Conservation (phyloP, 2,113 vertebrate genomes). For the Mesitornis unicolor region DNA sequence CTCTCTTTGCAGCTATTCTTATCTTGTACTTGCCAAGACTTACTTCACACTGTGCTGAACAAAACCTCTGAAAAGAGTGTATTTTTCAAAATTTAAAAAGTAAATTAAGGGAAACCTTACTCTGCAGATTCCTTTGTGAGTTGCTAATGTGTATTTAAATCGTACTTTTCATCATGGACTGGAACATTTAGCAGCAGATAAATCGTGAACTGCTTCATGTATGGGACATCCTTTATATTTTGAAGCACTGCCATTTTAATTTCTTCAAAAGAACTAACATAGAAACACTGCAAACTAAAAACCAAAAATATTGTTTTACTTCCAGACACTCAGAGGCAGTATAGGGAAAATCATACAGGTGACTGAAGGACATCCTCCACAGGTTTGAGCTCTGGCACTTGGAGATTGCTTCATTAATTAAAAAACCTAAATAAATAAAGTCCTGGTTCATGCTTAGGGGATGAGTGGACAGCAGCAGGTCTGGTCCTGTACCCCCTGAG, state of each 20-base stretch:
- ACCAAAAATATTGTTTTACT: neutral
- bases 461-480: neutral
- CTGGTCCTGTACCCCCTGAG: neutral
- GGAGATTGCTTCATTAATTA: neutral
- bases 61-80: neutral
- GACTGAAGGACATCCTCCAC: neutral
- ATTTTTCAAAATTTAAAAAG: neutral
- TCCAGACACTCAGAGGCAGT: neutral
- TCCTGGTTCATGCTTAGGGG: neutral
- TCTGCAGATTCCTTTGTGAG: neutral
- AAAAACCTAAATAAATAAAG: neutral
- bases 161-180: neutral
- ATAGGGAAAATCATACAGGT: neutral
- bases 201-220: fast-evolving
- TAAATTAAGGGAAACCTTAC: neutral
- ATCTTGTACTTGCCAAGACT: neutral
- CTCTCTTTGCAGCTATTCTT: neutral
- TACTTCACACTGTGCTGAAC: neutral
- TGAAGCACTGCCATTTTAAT: neutral
- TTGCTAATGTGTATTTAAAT: neutral
- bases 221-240: neutral
- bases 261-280: neutral
- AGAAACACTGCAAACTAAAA: neutral
- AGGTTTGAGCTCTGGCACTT: neutral
- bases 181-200: neutral